These are phyloP conservation scores for Tenthredo notha DNA, from an alignment of 2,888 invertebrate species.

Conservation along the genomic window DNA sequence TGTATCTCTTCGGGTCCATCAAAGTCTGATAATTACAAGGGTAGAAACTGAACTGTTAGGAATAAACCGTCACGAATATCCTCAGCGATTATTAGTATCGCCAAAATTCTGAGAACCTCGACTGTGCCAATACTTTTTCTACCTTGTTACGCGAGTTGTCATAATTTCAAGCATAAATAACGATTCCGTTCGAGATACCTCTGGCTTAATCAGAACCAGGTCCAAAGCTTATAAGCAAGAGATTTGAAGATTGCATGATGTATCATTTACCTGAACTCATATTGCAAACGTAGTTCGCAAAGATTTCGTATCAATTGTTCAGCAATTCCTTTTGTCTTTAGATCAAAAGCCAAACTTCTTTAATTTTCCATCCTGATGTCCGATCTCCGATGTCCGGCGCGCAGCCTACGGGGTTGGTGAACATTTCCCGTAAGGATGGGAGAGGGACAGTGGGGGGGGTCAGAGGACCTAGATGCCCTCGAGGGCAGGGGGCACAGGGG, in stretches of 20 bases:
- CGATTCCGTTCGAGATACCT: conserved; percentile 67
- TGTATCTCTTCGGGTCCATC: not conserved
- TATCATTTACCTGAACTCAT: not conserved
- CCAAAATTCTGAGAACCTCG: conserved; percentile 63
- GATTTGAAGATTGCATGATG: not conserved
- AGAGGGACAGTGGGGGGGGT: conserved; percentile 56
- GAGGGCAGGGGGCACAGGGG: conserved; percentile 46
- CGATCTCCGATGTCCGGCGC: conserved; percentile 46
- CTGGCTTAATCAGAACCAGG: not conserved
- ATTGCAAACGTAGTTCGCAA: not conserved
- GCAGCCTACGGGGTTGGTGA: conserved; percentile 38
- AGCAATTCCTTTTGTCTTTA: not conserved
- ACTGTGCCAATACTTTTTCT: conserved; percentile 64
- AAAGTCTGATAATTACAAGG: not conserved
- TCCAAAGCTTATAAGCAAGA: not conserved
- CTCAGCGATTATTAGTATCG: not conserved
- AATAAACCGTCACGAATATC: not conserved
- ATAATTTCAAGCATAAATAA: conserved; percentile 72
- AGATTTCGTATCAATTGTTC: not conserved
- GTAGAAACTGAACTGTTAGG: not conserved
- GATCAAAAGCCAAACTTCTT: not conserved
- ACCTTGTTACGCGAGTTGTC: conserved; percentile 67
- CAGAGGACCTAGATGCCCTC: conserved; percentile 45
- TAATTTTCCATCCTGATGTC: not conserved
- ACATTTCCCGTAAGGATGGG: conserved; percentile 54